phyloP scores from a whole-genome alignment of 1,140 invertebrate genomes.

The Aphelenchoides besseyi region DNA sequence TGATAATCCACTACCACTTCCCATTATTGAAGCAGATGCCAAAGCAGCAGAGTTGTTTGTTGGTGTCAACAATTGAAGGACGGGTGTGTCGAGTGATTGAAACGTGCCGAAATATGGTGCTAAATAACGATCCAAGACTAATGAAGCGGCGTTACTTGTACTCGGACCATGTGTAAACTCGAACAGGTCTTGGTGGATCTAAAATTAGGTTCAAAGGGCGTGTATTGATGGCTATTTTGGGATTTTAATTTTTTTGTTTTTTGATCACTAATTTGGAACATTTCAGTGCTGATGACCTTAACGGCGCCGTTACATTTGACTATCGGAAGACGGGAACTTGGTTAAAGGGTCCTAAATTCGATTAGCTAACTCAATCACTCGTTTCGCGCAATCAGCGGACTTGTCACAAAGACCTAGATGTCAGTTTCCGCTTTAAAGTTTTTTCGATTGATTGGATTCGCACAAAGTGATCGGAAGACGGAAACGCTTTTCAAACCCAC shows the following conservation, averaged over 20 bases:
- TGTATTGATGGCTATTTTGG: background rate
- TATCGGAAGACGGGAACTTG: background rate
- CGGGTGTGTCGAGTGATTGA: conserved; percentile 10
- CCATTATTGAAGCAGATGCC: background rate
- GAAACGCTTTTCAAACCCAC: too few relatives aligned
- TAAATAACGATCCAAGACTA: background rate
- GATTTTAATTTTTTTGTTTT: background rate
- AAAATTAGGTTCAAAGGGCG: background rate
- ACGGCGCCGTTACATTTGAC: background rate
- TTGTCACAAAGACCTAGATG: too few relatives aligned
- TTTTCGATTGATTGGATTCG: too few relatives aligned
- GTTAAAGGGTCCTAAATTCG: background rate
- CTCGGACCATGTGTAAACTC: background rate
- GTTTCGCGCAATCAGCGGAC: background rate
- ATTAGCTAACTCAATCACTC: background rate
- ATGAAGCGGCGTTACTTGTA: background rate
- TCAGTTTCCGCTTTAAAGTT: too few relatives aligned
- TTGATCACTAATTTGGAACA: background rate
- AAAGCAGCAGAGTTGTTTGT: background rate
- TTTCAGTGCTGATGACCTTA: background rate
- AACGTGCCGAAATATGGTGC: background rate
- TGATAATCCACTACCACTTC: background rate
- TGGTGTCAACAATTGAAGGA: background rate
- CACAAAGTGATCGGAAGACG: too few relatives aligned
- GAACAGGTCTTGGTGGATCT: conserved; percentile 13